Evolutionary conservation across 1,140 invertebrate genomes (phyloP).

Genomic region (Phortica variegata): DNA sequence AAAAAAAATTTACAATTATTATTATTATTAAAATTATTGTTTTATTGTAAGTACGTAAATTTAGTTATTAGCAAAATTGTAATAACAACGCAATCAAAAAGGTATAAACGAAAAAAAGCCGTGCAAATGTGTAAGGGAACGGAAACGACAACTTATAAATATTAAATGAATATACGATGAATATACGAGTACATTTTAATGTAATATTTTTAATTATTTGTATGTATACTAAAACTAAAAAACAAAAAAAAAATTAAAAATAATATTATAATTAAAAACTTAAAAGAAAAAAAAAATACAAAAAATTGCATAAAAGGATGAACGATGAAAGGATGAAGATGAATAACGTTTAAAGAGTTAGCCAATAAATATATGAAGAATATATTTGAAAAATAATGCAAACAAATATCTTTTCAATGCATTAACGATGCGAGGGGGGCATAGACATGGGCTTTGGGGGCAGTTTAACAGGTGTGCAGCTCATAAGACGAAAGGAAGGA

Average conservation of each 20-base stretch:
- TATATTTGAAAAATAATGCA: conserved; percentile 53
- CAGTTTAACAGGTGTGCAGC: too few species aligned
- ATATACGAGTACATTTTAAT: conserved; percentile 57
- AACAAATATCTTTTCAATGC: conserved; percentile 28
- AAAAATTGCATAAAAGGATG: conserved; percentile 34
- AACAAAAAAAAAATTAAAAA: conserved; percentile 31
- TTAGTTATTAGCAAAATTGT: conserved; percentile 58
- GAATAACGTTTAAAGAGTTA: conserved; percentile 56
- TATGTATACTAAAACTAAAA: conserved; percentile 57
- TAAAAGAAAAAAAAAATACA: conserved; percentile 43
- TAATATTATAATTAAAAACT: conserved; percentile 27
- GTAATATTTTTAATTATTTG: conserved; percentile 58
- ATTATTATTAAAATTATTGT: conserved; percentile 34
- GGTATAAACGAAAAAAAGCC: conserved; percentile 24
- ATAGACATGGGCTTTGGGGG: neutral
- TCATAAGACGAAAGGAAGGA: too few species aligned
- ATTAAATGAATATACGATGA: conserved; percentile 47
- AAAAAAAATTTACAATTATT: conserved; percentile 29
- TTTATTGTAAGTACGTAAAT: conserved; percentile 44
- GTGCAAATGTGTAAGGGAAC: conserved; percentile 30
- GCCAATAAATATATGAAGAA: conserved; percentile 57
- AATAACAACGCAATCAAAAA: conserved; percentile 53
- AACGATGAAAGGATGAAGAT: conserved; percentile 7
- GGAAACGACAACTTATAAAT: conserved; percentile 41
- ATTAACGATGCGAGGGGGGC: neutral